phyloP scores from a whole-genome alignment of 2,888 invertebrate species.

The Amphipoea oculea region DNA sequence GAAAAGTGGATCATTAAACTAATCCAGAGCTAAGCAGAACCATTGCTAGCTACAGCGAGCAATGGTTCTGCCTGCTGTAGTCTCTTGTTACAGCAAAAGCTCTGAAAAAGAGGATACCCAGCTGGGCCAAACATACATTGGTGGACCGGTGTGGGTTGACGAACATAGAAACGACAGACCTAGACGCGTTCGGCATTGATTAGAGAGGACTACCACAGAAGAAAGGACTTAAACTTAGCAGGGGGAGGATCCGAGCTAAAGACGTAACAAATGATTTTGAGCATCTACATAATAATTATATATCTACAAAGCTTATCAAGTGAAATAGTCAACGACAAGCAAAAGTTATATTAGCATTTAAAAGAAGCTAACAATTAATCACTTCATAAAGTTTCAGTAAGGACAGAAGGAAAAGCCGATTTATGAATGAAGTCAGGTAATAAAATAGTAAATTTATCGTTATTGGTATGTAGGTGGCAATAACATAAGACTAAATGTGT shows the following conservation, averaged over 20 bases:
- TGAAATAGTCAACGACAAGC: background rate
- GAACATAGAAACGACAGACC: background rate
- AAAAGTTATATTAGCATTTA: background rate
- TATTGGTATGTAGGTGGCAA: constrained; percentile 7
- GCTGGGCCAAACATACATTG: background rate
- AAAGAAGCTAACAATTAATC: background rate
- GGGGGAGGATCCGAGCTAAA: too few relatives aligned
- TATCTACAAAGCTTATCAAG: background rate
- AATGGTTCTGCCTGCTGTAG: too few relatives aligned
- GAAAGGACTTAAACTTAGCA: too few relatives aligned
- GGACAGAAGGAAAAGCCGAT: background rate
- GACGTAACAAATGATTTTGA: background rate
- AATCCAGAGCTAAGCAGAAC: background rate
- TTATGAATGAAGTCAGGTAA: background rate
- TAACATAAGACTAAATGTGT: constrained; percentile 33
- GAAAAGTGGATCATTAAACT: background rate
- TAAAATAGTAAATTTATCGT: background rate
- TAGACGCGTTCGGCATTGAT: background rate
- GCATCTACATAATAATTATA: background rate
- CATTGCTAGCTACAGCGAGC: background rate
- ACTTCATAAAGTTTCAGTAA: background rate
- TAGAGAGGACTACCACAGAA: background rate
- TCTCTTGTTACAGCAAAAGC: too few relatives aligned
- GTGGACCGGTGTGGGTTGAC: background rate
- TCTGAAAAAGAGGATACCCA: too few relatives aligned